Conservation (phyloP, 2,888 invertebrate species). For the Aleiodes leptofemur region DNA sequence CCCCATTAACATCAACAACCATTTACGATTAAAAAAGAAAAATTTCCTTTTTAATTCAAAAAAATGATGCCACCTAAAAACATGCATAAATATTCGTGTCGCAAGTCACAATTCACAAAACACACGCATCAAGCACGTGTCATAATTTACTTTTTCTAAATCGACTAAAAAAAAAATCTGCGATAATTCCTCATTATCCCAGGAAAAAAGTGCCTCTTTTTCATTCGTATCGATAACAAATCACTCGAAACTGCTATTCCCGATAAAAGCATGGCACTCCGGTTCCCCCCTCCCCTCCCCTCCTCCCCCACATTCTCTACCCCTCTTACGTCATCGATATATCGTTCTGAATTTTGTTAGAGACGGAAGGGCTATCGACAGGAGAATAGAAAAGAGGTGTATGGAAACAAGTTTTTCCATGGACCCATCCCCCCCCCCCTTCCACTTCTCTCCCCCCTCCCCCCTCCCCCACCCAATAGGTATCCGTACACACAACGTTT, state of each 20-base stretch:
- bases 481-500: slow-evolving; percentile 52
- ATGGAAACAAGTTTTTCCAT: slow-evolving; percentile 7
- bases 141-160: too few species aligned
- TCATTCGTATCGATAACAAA: slow-evolving; percentile 31
- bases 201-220: slow-evolving; percentile 45
- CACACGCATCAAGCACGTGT: too few species aligned
- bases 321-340: not conserved
- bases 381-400: slow-evolving; percentile 13
- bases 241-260: slow-evolving; percentile 49
- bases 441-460: not conserved
- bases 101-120: too few species aligned
- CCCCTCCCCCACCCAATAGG: slow-evolving; percentile 28
- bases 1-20: too few species aligned
- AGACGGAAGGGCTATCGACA: slow-evolving; percentile 25
- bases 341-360: slow-evolving; percentile 3
- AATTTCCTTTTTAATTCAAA: too few species aligned
- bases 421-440: not conserved
- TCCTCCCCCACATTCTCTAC: not conserved
- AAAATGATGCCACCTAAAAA: too few species aligned
- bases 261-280: slow-evolving; percentile 11
- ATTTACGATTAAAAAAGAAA: too few species aligned
- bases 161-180: slow-evolving; percentile 20
- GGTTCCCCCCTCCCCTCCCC: not conserved
- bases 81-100: too few species aligned
- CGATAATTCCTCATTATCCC: slow-evolving; percentile 1